Conservation (phyloP, 2,888 invertebrate genomes). For the Toxonevra muliebris region DNA sequence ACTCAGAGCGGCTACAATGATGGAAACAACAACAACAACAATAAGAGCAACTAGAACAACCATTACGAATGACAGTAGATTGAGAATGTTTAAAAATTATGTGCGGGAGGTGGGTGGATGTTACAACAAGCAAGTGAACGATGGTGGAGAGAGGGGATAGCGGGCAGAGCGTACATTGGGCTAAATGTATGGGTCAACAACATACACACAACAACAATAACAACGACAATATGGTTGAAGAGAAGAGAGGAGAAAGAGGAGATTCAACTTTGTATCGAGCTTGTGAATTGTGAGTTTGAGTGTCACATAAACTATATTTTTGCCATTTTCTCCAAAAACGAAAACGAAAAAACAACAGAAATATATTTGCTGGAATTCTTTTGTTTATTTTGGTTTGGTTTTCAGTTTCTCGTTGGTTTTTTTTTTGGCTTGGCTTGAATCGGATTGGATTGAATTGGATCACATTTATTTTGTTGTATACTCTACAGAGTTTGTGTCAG, state of each 20-base stretch:
- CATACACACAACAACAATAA: no score
- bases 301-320: constrained; percentile 35
- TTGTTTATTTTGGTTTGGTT: constrained; percentile 33
- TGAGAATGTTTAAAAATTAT: neutral
- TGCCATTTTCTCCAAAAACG: constrained; percentile 28
- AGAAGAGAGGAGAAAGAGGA: no score
- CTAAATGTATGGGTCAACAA: no score
- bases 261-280: no score
- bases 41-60: constrained; percentile 3
- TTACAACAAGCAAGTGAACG: no score
- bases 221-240: no score
- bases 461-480: neutral
- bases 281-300: constrained; percentile 23
- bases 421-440: constrained; percentile 13
- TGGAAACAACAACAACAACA: neutral
- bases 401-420: constrained; percentile 20
- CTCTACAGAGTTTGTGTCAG: constrained; percentile 14
- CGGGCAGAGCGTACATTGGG: no score
- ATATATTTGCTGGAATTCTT: constrained; percentile 9
- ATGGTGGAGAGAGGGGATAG: no score
- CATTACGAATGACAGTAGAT: constrained; percentile 5
- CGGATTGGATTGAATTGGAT: constrained; percentile 29
- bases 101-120: neutral
- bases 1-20: no score
- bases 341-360: constrained; percentile 15